Evolutionary conservation across 2,113 vertebrate genomes (phyloP).

Genomic region (Eretmochelys imbricata): DNA sequence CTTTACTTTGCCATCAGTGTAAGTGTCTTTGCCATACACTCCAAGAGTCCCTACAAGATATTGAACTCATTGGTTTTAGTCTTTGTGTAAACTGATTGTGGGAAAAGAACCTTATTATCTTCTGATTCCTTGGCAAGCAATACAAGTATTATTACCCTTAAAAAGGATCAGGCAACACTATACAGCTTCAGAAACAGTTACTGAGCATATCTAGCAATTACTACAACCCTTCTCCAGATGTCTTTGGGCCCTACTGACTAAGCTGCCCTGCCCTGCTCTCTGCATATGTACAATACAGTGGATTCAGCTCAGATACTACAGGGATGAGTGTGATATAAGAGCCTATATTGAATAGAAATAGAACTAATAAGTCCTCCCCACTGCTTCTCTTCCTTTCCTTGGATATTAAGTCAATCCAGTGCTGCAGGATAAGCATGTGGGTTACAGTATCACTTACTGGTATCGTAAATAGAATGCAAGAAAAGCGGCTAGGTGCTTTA

Average conservation of each 20-base stretch:
- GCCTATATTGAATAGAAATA: background rate
- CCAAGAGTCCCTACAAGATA: no score
- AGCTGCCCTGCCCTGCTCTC: background rate
- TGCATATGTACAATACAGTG: background rate
- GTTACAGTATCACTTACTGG: background rate
- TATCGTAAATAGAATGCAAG: no score
- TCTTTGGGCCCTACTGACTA: background rate
- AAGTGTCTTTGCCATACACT: no score
- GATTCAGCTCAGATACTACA: background rate
- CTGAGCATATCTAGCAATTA: background rate
- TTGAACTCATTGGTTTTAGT: no score
- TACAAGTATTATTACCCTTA: background rate
- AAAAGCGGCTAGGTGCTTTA: background rate
- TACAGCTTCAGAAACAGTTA: background rate
- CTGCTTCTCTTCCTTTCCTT: background rate
- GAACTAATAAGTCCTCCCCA: background rate
- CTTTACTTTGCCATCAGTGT: no score
- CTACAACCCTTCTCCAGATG: background rate
- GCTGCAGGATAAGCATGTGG: background rate
- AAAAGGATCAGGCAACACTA: background rate
- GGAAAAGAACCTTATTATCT: background rate
- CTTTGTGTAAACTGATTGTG: no score
- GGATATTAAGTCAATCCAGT: background rate
- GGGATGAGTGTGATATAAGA: background rate
- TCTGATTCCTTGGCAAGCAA: background rate